Evolutionary conservation across 2,888 invertebrate genomes (phyloP), one percentile per base, ranked within the genome.

Genomic region (Diogma glabrata): DNA sequence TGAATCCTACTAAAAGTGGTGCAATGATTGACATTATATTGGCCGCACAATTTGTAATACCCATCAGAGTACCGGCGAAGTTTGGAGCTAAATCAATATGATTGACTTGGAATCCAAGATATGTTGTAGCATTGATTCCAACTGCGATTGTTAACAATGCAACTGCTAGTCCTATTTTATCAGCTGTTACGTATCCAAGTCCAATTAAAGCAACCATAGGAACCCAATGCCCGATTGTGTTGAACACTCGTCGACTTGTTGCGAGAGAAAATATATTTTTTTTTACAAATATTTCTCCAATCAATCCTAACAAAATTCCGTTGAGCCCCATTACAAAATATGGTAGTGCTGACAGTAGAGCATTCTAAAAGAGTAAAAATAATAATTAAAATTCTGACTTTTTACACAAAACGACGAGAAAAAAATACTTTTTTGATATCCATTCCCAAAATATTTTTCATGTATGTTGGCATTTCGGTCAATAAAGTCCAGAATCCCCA

Each of bases 1-100:
- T 76, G 12, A 78, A 66, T 7, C 84, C 81, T 0, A 86, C 85
- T 20, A 82, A 73, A 1, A 86, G 68, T 0, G 90, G 90, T 0
- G 87, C 87, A 57, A 88, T 70, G 55, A 90, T 82, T 50, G 87
- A 85, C 67, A 85, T 82, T 10, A 87, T 71, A 60, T 85, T 87
- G 0, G 85, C 83, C n/a, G 77, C 71, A 9, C 83, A 82, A 64
- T 90, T 90, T 2, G 87, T 87, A 58, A 90, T 80, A 5, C 90
- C 89, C 87, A 90, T 88, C 57, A 90, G 68, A 0, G 84, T 81
- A 23, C 89, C 89, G 3, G 89, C 85, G 64, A 82, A 87, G 64
- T 85, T 87, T 1, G 89, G 88, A 6, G 89, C 83, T 49, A 91
- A 71, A 70, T 91, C 90, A 55, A 91, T 84, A 61, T 88, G 88